A percentile compares a stretch with the other conserved stretches of the same genome.
Evolutionary conservation across 2,113 vertebrate species (phyloP).

Genomic region (Meles meles): DNA sequence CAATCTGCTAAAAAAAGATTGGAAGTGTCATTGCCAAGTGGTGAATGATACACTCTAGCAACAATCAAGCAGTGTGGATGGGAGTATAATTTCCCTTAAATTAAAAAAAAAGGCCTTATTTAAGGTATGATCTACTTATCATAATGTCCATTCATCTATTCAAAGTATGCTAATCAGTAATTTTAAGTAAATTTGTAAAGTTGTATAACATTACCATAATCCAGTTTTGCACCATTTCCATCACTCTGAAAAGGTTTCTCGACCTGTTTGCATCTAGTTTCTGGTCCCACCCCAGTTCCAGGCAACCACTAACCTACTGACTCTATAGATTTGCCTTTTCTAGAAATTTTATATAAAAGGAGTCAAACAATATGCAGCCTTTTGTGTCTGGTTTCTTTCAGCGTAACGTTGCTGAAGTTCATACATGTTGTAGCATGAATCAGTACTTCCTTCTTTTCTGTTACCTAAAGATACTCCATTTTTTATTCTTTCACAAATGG

Average conservation of each 20-base stretch:
- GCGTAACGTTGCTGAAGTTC: not conserved
- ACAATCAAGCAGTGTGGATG: not conserved
- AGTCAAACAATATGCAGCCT: not conserved
- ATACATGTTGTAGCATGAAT: not conserved
- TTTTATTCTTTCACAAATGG: not conserved
- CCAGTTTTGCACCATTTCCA: not conserved
- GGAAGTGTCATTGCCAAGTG: not conserved
- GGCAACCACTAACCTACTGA: not conserved
- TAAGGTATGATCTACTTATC: not conserved
- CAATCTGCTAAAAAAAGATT: not conserved
- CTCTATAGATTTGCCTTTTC: not conserved
- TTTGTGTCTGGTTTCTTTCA: not conserved
- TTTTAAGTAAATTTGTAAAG: not conserved
- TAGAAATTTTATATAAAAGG: conserved; percentile 13
- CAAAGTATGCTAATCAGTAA: not conserved
- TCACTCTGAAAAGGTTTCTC: not conserved
- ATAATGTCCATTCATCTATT: not conserved
- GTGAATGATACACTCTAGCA: not conserved
- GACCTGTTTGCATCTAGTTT: not conserved
- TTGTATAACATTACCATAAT: not conserved
- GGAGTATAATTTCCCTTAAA: not conserved
- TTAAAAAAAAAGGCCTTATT: not conserved
- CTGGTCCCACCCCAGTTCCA: not conserved
- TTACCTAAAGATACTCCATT: not conserved
- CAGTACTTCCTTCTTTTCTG: not conserved